Conservation (phyloP, 1,140 invertebrate genomes). For the Varroa destructor region DNA sequence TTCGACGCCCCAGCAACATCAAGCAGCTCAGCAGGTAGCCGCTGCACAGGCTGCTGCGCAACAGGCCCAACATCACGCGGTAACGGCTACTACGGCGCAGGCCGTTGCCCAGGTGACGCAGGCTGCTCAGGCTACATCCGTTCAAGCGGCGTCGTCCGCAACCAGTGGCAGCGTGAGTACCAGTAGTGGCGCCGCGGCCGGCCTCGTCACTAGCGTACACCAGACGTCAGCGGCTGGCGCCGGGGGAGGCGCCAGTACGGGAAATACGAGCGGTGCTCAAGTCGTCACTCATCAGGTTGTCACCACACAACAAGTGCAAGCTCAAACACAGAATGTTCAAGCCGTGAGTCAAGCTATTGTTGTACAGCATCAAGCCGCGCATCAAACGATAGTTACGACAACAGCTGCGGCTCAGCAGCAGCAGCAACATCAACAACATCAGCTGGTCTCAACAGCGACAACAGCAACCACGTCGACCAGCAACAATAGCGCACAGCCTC, state of each 20-base stretch:
- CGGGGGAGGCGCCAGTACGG: not conserved
- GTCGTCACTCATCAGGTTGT: not conserved
- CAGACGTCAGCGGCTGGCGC: not conserved
- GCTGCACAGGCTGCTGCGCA: slow-evolving; percentile 45
- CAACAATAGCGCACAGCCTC: no score
- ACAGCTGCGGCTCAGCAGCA: slow-evolving; percentile 11
- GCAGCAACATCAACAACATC: slow-evolving; percentile 14
- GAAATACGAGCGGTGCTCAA: not conserved
- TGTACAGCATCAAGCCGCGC: slow-evolving; percentile 8
- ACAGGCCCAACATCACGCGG: slow-evolving; percentile 42
- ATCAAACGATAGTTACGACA: slow-evolving; percentile 13
- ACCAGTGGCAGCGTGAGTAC: not conserved
- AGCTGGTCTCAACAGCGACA: not conserved
- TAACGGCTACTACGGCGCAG: not conserved
- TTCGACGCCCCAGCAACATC: slow-evolving; percentile 39
- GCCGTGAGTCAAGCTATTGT: not conserved
- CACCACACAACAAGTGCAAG: slow-evolving; percentile 9
- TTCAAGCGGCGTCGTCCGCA: not conserved
- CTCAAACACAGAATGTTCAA: not conserved
- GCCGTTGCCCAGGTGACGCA: not conserved
- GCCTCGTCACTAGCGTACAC: not conserved
- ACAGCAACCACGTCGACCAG: not conserved
- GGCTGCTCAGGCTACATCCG: not conserved
- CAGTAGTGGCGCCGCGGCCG: not conserved
- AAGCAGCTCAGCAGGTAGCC: slow-evolving; percentile 30